Percentiles rank a stretch among this genome's conserved stretches.
phyloP scores from a whole-genome alignment of 2,113 vertebrate genomes.

The cat (Felis catus) region F.catus_Fca126_mat1.0 CM031416.1:739501-740000 shows the following conservation, averaged over 20 bases:
- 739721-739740: not conserved
- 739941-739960: not conserved
- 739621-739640: not conserved
- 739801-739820: not conserved
- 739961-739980: not conserved
- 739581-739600: not conserved
- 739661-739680: not conserved
- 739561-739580: not conserved
- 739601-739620: not conserved
- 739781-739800: not conserved
- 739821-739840: not conserved
- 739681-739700: not conserved
- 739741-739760: not conserved
- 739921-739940: not conserved
- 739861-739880: not conserved
- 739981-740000: not conserved
- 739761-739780: not conserved
- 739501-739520: not conserved
- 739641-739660: not conserved
- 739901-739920: not conserved
- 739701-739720: not conserved
- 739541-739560: not conserved
- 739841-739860: not conserved
- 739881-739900: not conserved
- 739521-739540: not conserved